Conservation (phyloP, 2,888 invertebrate genomes). For the Eilema sororculum region DNA sequence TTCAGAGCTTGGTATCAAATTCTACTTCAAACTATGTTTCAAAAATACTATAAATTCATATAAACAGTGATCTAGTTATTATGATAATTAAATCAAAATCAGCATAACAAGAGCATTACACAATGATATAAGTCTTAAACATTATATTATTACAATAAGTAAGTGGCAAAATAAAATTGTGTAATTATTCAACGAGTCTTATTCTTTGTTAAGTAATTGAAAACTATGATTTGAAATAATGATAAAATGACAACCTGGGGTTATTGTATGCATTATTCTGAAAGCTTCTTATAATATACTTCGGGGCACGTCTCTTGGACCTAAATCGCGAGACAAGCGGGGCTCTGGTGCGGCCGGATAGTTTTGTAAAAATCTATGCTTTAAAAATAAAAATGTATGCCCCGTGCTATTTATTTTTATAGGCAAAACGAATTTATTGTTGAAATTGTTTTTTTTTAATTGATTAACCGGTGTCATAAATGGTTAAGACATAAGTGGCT, state of each 20-base stretch:
- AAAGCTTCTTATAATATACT: neutral
- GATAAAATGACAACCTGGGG: neutral
- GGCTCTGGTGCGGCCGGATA: too few species aligned
- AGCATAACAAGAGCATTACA: conserved; percentile 2
- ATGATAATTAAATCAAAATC: neutral
- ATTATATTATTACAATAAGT: conserved; percentile 4
- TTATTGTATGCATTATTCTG: neutral
- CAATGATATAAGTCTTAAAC: conserved; percentile 6
- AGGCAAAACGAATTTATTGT: too few species aligned
- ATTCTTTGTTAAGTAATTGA: neutral
- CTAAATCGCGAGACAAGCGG: too few species aligned
- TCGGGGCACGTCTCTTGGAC: too few species aligned
- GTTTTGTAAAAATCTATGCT: too few species aligned
- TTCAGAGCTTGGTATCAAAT: neutral
- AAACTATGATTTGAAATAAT: neutral
- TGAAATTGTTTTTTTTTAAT: too few species aligned
- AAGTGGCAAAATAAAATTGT: conserved; percentile 5
- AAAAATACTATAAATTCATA: neutral
- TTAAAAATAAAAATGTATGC: too few species aligned
- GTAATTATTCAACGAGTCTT: neutral
- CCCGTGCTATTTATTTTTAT: too few species aligned
- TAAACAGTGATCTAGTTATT: neutral
- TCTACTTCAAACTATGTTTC: neutral
- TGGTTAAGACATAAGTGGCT: too few species aligned
- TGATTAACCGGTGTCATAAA: too few species aligned